Conservation (phyloP, 2,113 vertebrate species). For the Bubo bubo region DNA sequence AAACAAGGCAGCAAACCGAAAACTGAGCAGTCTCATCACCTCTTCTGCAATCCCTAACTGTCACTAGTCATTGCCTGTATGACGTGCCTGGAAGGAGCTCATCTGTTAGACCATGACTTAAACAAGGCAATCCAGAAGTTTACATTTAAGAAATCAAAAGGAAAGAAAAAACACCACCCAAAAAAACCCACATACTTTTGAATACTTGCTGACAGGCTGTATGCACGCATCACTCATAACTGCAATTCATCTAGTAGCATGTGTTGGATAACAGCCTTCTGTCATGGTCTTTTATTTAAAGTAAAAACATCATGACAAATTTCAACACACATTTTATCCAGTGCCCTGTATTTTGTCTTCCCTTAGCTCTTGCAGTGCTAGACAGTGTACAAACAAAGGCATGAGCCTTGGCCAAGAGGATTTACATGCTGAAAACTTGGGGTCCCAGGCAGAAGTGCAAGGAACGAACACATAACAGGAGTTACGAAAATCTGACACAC, state of each 20-base stretch:
- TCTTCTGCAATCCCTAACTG: not conserved
- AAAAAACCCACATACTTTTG: not conserved
- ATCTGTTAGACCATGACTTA: not conserved
- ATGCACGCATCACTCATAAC: not conserved
- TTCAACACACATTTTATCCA: not conserved
- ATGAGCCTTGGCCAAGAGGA: not conserved
- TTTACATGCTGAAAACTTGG: not conserved
- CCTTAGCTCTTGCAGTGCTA: not conserved
- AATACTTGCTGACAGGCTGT: not conserved
- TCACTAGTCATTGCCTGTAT: not conserved
- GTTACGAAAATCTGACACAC: not conserved
- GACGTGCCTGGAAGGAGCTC: not conserved
- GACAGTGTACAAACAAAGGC: not conserved
- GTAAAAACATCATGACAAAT: not conserved
- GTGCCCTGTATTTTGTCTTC: not conserved
- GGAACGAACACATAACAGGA: not conserved
- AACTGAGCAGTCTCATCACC: not conserved
- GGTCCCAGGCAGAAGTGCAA: not conserved
- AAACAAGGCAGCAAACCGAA: not conserved
- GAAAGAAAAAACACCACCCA: not conserved
- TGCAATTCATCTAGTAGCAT: not conserved
- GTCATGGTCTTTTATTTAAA: not conserved
- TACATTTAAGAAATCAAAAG: not conserved
- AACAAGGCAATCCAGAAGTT: not conserved
- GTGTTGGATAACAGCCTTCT: not conserved